Conservation (phyloP, 2,113 vertebrate species). For the Erythrocercus mccallii region DNA sequence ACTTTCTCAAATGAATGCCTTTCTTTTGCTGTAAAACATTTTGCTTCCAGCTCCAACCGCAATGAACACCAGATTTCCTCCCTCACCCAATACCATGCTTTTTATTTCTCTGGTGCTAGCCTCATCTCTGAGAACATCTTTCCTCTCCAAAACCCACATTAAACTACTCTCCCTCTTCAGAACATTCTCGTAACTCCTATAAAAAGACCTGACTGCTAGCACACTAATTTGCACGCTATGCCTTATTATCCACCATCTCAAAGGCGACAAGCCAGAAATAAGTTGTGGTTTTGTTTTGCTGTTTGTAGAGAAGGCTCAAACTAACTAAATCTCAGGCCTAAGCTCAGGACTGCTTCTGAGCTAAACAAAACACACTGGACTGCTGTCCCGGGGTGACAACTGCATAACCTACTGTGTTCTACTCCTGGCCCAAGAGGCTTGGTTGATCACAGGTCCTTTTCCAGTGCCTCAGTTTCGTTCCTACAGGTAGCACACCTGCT, state of each 20-base stretch:
- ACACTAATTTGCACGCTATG: not conserved
- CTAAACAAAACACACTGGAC: not conserved
- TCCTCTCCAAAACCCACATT: not conserved
- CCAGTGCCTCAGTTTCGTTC: not conserved
- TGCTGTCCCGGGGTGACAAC: not conserved
- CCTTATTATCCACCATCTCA: not conserved
- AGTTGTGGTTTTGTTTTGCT: not conserved
- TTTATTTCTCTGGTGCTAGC: not conserved
- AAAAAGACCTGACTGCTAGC: not conserved
- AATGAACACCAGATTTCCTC: not conserved
- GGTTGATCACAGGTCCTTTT: fast-evolving
- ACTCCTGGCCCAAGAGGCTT: not conserved
- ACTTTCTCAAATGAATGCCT: not conserved
- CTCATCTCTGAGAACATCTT: not conserved
- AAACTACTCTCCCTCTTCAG: not conserved
- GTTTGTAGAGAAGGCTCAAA: not conserved
- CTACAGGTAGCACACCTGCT: not conserved
- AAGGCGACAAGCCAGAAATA: not conserved
- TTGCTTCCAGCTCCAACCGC: not conserved
- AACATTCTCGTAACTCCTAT: not conserved
- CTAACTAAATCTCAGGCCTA: not conserved
- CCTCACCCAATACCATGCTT: not conserved
- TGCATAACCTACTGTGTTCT: not conserved
- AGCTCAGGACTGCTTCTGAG: not conserved
- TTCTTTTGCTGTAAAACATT: not conserved